Evolutionary conservation across 2,888 invertebrate species (phyloP).

Genomic region (Acleris emargana): DNA sequence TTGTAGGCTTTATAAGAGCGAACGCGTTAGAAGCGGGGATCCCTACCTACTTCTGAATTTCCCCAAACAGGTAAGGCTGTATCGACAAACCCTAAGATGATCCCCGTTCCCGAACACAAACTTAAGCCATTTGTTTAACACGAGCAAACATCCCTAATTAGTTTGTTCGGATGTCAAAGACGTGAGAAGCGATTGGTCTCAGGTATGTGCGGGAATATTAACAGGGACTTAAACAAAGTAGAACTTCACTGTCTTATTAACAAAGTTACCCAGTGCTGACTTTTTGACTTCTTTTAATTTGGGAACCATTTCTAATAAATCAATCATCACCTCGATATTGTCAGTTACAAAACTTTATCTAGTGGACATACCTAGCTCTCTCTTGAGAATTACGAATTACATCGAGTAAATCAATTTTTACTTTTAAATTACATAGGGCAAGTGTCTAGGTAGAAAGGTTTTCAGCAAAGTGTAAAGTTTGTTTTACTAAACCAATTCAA

Average conservation of each 20-base stretch:
- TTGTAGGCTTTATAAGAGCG: not conserved
- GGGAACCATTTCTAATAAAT: not conserved
- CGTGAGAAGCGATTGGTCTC: conserved; percentile 43
- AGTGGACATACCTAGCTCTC: no score
- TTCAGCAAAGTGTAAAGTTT: no score
- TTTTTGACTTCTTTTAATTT: not conserved
- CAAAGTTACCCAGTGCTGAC: not conserved
- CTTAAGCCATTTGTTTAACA: conserved; percentile 43
- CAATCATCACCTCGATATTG: not conserved
- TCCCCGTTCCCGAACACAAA: conserved; percentile 24
- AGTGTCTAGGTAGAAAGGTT: no score
- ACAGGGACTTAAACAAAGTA: conserved; percentile 2
- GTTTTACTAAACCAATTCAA: conserved; percentile 6
- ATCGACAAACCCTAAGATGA: conserved; percentile 15
- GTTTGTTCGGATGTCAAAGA: conserved; percentile 54
- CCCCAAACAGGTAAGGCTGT: conserved; percentile 8
- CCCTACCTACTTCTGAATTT: not conserved
- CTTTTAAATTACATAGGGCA: no score
- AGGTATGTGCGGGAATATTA: conserved; percentile 22
- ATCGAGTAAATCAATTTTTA: no score
- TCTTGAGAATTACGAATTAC: no score
- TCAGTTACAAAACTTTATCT: no score
- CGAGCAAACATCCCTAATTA: conserved; percentile 58
- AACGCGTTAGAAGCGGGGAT: not conserved
- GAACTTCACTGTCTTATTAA: conserved; percentile 5